These are phyloP conservation scores for Torymus aiolomorphi DNA, from an alignment of 2,888 invertebrate genomes.

Conservation along the genomic window DNA sequence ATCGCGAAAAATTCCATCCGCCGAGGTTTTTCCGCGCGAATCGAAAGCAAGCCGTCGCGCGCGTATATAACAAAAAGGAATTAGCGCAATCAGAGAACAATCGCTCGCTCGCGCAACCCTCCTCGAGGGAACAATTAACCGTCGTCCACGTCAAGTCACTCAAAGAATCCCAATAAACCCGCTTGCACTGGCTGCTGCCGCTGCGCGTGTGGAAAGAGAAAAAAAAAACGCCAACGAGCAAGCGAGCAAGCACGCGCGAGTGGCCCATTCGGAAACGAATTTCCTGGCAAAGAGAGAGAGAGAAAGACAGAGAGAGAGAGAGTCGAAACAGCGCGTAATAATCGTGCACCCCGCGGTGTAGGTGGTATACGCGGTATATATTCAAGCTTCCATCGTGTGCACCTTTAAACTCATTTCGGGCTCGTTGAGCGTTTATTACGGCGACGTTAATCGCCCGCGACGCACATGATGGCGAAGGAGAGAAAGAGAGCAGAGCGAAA, in stretches of 20 bases:
- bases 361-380: constrained; percentile 1
- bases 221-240: constrained; percentile 25
- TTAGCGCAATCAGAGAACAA: constrained; percentile 55
- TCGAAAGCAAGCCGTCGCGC: neutral
- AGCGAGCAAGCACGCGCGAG: constrained; percentile 7
- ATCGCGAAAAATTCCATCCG: no score
- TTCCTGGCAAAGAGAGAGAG: constrained; percentile 46
- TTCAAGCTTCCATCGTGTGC: constrained; percentile 43
- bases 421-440: constrained; percentile 53
- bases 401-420: constrained; percentile 53
- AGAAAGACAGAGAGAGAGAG: constrained; percentile 2
- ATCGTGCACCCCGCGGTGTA: constrained; percentile 35
- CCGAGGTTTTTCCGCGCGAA: no score
- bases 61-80: constrained; percentile 50
- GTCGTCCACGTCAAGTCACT: constrained; percentile 59
- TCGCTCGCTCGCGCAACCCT: constrained; percentile 42
- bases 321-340: constrained; percentile 52
- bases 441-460: constrained; percentile 46
- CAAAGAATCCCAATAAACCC: constrained; percentile 58
- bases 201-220: neutral
- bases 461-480: constrained; percentile 40
- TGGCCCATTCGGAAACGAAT: constrained; percentile 50
- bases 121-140: constrained; percentile 59
- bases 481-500: constrained; percentile 24
- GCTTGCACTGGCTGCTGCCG: neutral